Evolutionary conservation across 2,797 vertebrate genomes (phyloP), one percentile per base, ranked within the genome.

Genomic region (Coregonus ussuriensis): DNA sequence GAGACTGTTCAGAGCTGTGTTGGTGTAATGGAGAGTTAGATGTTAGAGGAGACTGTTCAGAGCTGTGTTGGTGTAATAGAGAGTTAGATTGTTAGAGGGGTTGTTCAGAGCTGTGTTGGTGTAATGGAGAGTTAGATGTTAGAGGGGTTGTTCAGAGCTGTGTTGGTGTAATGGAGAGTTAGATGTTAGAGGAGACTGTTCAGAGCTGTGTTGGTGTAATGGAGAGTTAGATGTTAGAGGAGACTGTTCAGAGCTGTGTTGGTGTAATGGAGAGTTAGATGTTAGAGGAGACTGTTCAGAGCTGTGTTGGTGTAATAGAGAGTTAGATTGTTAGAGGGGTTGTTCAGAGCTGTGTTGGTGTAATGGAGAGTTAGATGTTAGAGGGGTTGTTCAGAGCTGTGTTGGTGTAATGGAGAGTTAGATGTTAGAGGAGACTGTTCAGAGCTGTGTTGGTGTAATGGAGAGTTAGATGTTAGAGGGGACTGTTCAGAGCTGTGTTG

Each of bases 131-230:
- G 16, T 79, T 25, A 13, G 59, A 76, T 37, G 16, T 79, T 25
- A 13, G 59, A 76, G 13, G 33, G 68, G 25, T 6, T 69, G 41
- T 16, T 18, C 3, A 6, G 11, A 21, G 16, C 63, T 72, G 73
- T 78, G 74, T 67, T 74, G 79, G 71, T 69, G 68, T 70, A 41
- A 37, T 51, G 69, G 54, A 71, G 69, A 52, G 16, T 79, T 25
- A 6, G 53, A 75, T n/a, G 41, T 76, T 35, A 25, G 29, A 54
- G 56, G 53, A 52, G 56, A 51, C 11, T 69, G 41, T 16, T 6
- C 3, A 7, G 11, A 18, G 18, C 11, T 53, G 2, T 51, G 71
- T 67, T 74, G 79, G 71, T 69, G 59, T 70, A 41, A 16, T 51
- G 41, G 25, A 65, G 59, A 52, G 16, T 79, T 25, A 13, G 59